Evolutionary conservation across 2,888 invertebrate species (phyloP), one percentile per base, ranked within the genome.

Genomic region (Lithophane ornitopus): DNA sequence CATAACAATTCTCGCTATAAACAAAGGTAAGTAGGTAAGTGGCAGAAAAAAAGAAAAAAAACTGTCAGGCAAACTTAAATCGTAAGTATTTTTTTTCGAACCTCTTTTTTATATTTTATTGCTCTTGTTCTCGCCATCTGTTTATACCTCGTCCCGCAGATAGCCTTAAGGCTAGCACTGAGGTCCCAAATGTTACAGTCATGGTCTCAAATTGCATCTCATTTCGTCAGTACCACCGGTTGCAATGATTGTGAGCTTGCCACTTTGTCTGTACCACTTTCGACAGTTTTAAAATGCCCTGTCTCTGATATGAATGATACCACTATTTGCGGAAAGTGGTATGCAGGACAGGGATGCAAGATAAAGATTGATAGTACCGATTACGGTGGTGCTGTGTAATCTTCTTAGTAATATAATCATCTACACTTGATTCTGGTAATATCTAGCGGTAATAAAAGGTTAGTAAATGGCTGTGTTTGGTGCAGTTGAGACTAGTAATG

Each of bases 151-250:
- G 77, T 4, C 69, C 87, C 89, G 82, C 54, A 73, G 67, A 87
- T 89, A 65, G 90, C 89, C 95, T 93, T 86, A 89, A 90, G 94
- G 94, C 93, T 91, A 89, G 89, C 87, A 88, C 91, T 86, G 88
- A 86, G 90, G 90, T 90, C 91, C 91, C 91, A 92, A 94, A 94
- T 93, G 93, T 93, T 93, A 93, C 94, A 94, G 93, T 92, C 94
- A 93, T 94, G 93, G 92, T 92, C 92, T 91, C 87, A 95, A 95
- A 95, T 96, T 95, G 93, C 93, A 92, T 89, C 93, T 94, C 93
- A 94, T 95, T 95, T 93, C 86, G 90, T 88, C 90, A 91, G 90
- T 92, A 91, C 92, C 91, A 93, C 91, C 92, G 89, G 92, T 91
- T 92, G 92, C 91, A 86, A 88, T 92, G 93, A 94, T 94, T 95